Evolutionary conservation across 2,797 vertebrate genomes (phyloP).

Genomic region (Pangasius larnaudii): DNA sequence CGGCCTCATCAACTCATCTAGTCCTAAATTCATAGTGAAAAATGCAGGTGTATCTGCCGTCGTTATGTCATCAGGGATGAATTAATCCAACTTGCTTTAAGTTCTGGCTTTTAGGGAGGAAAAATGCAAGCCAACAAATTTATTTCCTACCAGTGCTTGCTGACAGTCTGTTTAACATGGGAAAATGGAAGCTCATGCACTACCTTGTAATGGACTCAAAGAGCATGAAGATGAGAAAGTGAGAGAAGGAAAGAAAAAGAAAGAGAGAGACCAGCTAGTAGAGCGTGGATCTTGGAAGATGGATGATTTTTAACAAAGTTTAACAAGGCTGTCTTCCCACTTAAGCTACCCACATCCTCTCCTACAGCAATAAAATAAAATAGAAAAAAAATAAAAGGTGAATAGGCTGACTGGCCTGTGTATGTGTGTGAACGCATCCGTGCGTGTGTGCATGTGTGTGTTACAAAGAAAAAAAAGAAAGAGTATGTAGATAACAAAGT

Average conservation of each 20-base stretch:
- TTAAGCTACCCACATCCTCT: conserved; percentile 43
- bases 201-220: conserved; percentile 80
- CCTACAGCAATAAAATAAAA: conserved; percentile 37
- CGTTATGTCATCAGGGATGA: conserved; percentile 82
- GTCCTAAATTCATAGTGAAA: conserved; percentile 84
- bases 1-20: conserved; percentile 81
- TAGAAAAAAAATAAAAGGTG: not conserved
- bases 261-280: not conserved
- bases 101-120: conserved; percentile 56
- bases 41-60: conserved; percentile 85
- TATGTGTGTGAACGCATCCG: not conserved
- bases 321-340: conserved; percentile 68
- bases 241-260: conserved; percentile 6
- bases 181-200: conserved; percentile 82
- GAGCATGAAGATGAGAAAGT: conserved; percentile 26
- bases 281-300: conserved; percentile 76
- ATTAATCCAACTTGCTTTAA: conserved; percentile 79
- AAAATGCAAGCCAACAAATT: conserved; percentile 70
- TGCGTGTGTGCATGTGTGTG: not conserved
- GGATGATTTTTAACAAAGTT: conserved; percentile 77
- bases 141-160: conserved; percentile 82
- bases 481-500: not conserved
- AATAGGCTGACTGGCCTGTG: conserved; percentile 20
- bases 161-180: conserved; percentile 89
- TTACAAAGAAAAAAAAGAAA: not conserved